Conservation (phyloP, 2,113 vertebrate genomes). For the Psophia crepitans region DNA sequence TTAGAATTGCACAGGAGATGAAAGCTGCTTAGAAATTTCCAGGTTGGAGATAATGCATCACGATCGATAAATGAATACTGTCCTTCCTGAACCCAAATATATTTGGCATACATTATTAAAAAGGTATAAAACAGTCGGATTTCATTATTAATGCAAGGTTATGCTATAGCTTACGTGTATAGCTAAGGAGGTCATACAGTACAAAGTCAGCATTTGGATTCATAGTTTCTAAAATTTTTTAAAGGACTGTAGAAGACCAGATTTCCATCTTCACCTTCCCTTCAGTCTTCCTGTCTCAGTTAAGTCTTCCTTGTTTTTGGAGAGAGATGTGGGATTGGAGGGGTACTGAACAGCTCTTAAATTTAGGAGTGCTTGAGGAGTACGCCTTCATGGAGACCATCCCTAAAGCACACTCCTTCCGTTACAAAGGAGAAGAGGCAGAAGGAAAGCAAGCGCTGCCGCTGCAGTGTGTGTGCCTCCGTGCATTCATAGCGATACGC, state of each 20-base stretch:
- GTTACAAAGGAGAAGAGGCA: neutral
- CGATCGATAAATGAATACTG: slow-evolving; percentile 75
- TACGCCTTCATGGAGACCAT: neutral
- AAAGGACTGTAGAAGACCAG: neutral
- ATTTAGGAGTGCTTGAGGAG: neutral
- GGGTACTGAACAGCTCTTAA: neutral
- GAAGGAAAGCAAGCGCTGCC: too few relatives aligned
- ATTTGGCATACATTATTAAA: slow-evolving; percentile 75
- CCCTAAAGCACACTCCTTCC: neutral
- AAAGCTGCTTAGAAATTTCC: slow-evolving; percentile 71
- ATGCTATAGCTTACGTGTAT: neutral
- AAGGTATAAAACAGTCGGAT: slow-evolving; percentile 62
- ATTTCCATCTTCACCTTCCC: neutral
- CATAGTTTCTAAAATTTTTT: neutral
- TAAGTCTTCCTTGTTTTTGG: neutral
- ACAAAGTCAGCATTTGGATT: neutral
- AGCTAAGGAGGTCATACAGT: slow-evolving; percentile 14
- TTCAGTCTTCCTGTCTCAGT: neutral
- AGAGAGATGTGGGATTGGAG: neutral
- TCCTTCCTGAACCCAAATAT: slow-evolving; percentile 68
- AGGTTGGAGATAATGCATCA: slow-evolving; percentile 71
- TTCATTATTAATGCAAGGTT: slow-evolving; percentile 74
- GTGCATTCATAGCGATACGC: rapidly evolving
- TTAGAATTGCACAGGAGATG: slow-evolving; percentile 72
- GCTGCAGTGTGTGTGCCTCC: rapidly evolving